Percentiles rank a stretch among this genome's conserved stretches.
These are phyloP conservation scores for Anhinga anhinga DNA, from an alignment of 2,113 vertebrate species.

Conservation along the genomic window DNA sequence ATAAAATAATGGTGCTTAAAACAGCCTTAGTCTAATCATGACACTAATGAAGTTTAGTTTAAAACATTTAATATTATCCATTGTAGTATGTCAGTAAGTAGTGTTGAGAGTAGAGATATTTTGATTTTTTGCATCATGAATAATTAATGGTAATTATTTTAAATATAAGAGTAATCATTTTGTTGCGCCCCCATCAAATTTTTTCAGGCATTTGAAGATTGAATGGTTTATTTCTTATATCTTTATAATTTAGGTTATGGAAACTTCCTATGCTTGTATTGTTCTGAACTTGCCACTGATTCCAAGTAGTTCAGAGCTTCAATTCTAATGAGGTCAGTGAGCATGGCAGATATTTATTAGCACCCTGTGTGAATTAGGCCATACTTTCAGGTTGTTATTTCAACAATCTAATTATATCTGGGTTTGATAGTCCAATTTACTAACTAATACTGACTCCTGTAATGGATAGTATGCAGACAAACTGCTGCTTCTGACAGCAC, in stretches of 20 bases:
- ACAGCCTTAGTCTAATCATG: neutral
- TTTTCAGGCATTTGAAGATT: neutral
- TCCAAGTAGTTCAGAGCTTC: constrained; percentile 36
- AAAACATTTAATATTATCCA: neutral
- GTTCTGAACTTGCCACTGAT: constrained; percentile 3
- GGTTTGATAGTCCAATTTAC: constrained; percentile 49
- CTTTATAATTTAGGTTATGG: constrained; percentile 35
- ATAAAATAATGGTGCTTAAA: neutral
- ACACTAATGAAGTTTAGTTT: neutral
- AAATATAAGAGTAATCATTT: neutral
- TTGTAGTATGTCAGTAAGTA: neutral
- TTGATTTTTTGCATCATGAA: neutral
- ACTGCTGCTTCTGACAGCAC: constrained; percentile 34
- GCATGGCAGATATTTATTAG: constrained; percentile 47
- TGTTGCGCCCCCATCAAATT: neutral
- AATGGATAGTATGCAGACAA: neutral
- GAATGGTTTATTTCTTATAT: neutral
- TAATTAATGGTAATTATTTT: neutral
- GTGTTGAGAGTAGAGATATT: neutral
- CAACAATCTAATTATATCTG: constrained; percentile 56
- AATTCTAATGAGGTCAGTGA: constrained; percentile 47
- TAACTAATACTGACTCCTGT: constrained; percentile 33
- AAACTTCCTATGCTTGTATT: constrained; percentile 6
- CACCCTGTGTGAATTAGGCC: constrained; percentile 48
- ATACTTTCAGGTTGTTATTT: constrained; percentile 42